phyloP scores from a whole-genome alignment of 1,140 invertebrate species.

The Planococcus citri region DNA sequence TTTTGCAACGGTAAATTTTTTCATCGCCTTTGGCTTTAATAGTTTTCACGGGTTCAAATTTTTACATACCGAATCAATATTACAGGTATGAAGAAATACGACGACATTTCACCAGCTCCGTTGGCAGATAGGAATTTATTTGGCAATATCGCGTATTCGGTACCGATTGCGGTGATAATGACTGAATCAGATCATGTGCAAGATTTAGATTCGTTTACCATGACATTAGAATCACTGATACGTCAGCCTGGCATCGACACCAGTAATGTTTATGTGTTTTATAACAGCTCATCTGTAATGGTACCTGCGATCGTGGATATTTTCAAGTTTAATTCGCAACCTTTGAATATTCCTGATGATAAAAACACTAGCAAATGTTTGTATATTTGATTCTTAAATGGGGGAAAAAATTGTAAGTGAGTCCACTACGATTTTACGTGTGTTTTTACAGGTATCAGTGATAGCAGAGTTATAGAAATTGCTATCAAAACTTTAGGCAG shows the following conservation, averaged over 20 bases:
- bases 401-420: too few species aligned
- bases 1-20: not conserved
- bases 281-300: slow-evolving; percentile 24
- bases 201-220: slow-evolving; percentile 33
- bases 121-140: slow-evolving; percentile 35
- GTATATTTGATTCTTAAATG: too few species aligned
- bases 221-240: slow-evolving; percentile 38
- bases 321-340: not conserved
- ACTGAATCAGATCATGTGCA: slow-evolving; percentile 29
- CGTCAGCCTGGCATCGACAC: slow-evolving; percentile 39
- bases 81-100: slow-evolving; percentile 35
- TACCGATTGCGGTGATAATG: slow-evolving; percentile 38
- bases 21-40: too few species aligned
- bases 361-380: too few species aligned
- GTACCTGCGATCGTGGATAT: not conserved
- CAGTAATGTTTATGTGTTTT: slow-evolving; percentile 29
- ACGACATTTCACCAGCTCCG: slow-evolving; percentile 35
- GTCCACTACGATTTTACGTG: too few species aligned
- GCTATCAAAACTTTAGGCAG: not conserved
- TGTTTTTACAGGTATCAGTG: too few species aligned
- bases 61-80: not conserved
- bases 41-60: too few species aligned
- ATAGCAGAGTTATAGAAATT: not conserved
- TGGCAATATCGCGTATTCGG: slow-evolving; percentile 36
- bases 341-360: not conserved